Evolutionary conservation across 2,113 vertebrate species (phyloP).

Genomic region (Lamprotornis superbus): DNA sequence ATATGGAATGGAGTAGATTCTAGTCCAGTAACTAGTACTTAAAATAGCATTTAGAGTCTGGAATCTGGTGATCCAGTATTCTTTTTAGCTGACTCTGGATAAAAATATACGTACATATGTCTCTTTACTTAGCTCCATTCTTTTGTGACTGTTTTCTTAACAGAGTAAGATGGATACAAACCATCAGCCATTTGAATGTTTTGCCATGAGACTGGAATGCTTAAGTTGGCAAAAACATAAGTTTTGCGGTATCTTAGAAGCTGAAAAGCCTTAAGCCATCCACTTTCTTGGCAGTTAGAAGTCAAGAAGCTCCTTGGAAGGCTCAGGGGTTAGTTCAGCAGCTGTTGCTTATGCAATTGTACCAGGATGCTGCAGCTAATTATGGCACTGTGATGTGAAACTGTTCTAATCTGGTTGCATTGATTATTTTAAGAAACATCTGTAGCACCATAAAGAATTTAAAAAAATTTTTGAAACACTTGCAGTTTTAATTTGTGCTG

Average conservation of each 20-base stretch:
- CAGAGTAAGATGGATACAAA: not conserved
- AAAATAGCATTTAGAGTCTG: not conserved
- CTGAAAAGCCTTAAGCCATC: not conserved
- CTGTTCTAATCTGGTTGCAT: not conserved
- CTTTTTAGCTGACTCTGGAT: not conserved
- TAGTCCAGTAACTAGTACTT: not conserved
- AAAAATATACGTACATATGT: no score
- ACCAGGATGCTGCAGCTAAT: not conserved
- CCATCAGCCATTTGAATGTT: not conserved
- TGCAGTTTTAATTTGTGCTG: not conserved
- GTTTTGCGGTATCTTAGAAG: not conserved
- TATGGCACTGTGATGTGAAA: not conserved
- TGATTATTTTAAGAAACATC: not conserved
- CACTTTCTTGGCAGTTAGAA: not conserved
- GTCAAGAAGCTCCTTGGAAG: not conserved
- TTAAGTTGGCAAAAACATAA: not conserved
- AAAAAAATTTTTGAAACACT: not conserved
- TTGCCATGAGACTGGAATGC: not conserved
- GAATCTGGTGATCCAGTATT: not conserved
- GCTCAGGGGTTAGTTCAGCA: not conserved
- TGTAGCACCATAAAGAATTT: not conserved
- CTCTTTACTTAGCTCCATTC: not conserved
- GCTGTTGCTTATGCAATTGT: conserved; percentile 4
- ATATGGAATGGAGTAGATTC: not conserved
- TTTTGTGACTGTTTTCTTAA: not conserved